These are phyloP conservation scores for Musca vetustissima DNA, from an alignment of 1,140 invertebrate genomes.

Conservation along the genomic window DNA sequence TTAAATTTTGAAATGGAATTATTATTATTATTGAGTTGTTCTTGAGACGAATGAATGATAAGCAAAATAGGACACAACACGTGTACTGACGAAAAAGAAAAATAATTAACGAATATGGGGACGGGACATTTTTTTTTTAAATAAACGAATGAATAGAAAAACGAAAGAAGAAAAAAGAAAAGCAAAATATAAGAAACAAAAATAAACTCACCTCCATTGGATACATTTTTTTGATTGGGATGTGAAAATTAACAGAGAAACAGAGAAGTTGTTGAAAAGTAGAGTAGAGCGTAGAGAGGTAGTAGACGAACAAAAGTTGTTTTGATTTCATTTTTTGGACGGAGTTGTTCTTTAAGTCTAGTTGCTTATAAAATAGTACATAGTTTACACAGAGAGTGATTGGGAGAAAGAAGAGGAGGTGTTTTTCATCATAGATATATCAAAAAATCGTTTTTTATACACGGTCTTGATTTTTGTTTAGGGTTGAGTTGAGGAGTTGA, in stretches of 20 bases:
- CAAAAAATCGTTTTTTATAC: too few species aligned
- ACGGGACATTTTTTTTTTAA: too few species aligned
- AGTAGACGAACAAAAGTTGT: slow-evolving; percentile 9
- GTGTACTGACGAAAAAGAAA: too few species aligned
- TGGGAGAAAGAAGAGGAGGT: slow-evolving; percentile 1
- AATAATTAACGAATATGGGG: too few species aligned
- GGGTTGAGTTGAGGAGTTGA: slow-evolving; percentile 13
- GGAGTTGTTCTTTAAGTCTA: slow-evolving; percentile 14
- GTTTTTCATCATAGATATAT: background rate
- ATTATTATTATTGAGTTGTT: too few species aligned
- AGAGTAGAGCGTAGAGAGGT: background rate
- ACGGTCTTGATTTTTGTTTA: too few species aligned
- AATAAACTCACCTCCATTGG: slow-evolving; percentile 41
- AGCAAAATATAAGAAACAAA: slow-evolving; percentile 25
- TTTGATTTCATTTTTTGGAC: slow-evolving; percentile 36
- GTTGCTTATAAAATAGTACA: background rate
- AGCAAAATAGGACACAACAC: too few species aligned
- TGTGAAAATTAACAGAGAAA: slow-evolving; percentile 17
- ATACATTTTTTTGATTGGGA: slow-evolving; percentile 1
- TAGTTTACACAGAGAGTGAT: background rate
- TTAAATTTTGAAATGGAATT: too few species aligned
- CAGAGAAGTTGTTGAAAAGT: background rate
- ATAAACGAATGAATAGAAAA: too few species aligned
- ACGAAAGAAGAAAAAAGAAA: background rate
- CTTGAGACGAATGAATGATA: too few species aligned